Evolutionary conservation across 92 coral and sea anemone species (phyloP), one percentile per base, ranked within the genome.

Genomic region (Anthopleura xanthogrammica): DNA sequence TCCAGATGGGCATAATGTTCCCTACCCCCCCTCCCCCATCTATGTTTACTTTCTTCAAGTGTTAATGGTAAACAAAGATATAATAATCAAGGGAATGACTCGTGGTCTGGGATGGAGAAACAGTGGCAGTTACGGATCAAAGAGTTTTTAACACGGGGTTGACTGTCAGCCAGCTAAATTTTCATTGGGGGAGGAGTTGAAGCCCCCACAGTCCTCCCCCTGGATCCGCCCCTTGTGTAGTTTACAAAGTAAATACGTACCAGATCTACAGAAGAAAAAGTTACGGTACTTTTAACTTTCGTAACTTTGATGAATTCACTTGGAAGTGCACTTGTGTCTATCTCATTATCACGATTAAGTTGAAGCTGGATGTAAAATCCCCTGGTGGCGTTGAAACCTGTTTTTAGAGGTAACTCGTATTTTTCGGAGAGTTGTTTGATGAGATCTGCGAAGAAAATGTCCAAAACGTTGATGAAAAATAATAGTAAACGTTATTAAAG

Each of bases 351-450:
- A 23, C 89, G 83, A 55, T 77, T 88, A n/a, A 86, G 81, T 14
- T 84, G 93, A 77, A 88, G 83, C 80, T 95, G 98, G 4, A 92
- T 88, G 77, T 90, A 92, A 79, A 95, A 95, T n/a, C 98, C 98
- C 75, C 95, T 88, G 50, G 98, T 92, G 29, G 94, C 82, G 79
- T 95, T 95, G 17, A 91, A 95, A 58, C 96, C 98, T 52, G 98
- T 86, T 80, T 94, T 95, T 11, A 95, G 90, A 13, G 98, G 98
- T 42, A 95, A 77, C 52, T 81, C 91, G 87, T 94, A 92, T 62
- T 90, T 93, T 40, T 88, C 95, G 0, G 93, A 94, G 46, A 95
- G 88, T 80, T 95, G 98, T 75, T 88, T 95, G 79, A 90, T 91
- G 87, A 95, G 87, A 41, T 92, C 98, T 95, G 87, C 10, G 52